phyloP scores from a whole-genome alignment of 2,888 invertebrate genomes.

The Luperina testacea region DNA sequence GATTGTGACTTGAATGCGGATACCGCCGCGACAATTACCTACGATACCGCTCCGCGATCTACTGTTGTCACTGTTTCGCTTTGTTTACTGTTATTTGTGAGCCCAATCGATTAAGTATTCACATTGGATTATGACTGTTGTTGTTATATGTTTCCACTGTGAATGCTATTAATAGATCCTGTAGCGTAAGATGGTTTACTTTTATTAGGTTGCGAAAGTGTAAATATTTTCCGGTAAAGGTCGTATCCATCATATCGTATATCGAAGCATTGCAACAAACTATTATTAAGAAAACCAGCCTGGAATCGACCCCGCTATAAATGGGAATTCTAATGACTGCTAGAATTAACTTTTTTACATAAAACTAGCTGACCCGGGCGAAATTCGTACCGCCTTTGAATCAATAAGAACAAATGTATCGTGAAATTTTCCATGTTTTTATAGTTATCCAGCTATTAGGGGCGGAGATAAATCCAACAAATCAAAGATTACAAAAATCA shows the following conservation, averaged over 20 bases:
- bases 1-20: slow-evolving; percentile 52
- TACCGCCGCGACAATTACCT: slow-evolving; percentile 54
- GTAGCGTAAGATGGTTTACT: slow-evolving; percentile 5
- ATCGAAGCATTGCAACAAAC: neutral
- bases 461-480: neutral
- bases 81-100: slow-evolving; percentile 54
- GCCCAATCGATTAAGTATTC: slow-evolving; percentile 36
- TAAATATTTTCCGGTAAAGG: neutral
- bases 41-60: slow-evolving; percentile 50
- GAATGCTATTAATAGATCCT: slow-evolving; percentile 24
- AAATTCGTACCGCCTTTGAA: neutral
- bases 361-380: neutral
- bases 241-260: neutral
- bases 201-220: neutral
- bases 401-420: neutral
- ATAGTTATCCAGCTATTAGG: neutral
- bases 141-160: slow-evolving; percentile 20
- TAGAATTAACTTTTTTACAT: neutral
- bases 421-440: neutral
- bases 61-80: slow-evolving; percentile 42
- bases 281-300: neutral
- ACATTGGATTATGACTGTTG: slow-evolving; percentile 44
- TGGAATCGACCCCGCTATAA: neutral
- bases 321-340: neutral
- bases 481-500: neutral